Base-by-base conservation (phyloP, 2,113 vertebrate species). In the Andinoacara biseriatus region DNA sequence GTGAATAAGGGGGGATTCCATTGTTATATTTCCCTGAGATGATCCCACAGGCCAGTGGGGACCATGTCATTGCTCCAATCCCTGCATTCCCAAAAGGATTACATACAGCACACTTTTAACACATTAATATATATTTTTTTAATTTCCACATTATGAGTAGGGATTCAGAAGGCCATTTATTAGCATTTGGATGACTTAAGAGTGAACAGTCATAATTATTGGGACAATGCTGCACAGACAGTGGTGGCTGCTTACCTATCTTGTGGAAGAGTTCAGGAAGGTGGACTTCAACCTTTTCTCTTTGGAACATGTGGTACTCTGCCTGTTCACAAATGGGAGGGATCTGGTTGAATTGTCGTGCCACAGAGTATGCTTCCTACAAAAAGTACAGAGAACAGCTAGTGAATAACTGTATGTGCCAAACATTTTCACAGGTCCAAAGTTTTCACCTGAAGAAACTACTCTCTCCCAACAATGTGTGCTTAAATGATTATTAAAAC, bases 251-350 rank as follows among this genome's bases (percentile, higher is more conserved):
- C 62, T 83, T 33, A 97, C 97, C 97, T 56, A 98, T 98, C 90
- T 98, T 98, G 92, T 98, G 97, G 94, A 97, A 98, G 61, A 98
- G 96, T 85, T 98, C 97, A 0, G 97, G 97, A 5, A 98, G 96
- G 87, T 97, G 97, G 57, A 97, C 97, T 89, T 98, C 97, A 61
- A 98, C 97, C 87, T 98, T 98, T 91, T 98, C 97, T n/a, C 97
- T 94, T 93, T 98, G 97, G 91, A 98, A 98, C 96, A 98, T 96
- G 95, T 98, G 97, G 87, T 98, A 98, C 91, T 98, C 97, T 0
- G 97, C 97, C 89, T 98, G 97, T 91, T 98, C 97, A 1, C 97
- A 98, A 91, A 98, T 97, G 0, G 97, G 97, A 0, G 97, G 97
- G 89, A 97, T 97, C 84, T 97, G 94, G 94, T 98, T 98, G 93